These are phyloP conservation scores for Onthophagus sagittarius DNA, from an alignment of 2,888 invertebrate species.

Conservation along the genomic window DNA sequence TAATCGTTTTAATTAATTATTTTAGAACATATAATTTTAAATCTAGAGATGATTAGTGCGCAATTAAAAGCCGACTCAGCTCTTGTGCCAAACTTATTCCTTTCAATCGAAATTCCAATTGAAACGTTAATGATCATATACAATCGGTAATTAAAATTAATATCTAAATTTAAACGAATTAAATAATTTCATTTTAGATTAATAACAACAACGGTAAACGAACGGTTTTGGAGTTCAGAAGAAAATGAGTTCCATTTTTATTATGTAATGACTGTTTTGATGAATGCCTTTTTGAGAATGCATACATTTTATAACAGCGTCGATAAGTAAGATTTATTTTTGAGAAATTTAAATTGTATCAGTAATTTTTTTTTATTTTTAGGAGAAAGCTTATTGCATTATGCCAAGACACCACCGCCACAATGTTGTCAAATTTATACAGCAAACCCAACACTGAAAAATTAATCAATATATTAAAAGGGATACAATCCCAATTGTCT, in stretches of 20 bases:
- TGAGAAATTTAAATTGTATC: neutral
- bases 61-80: constrained; percentile 66
- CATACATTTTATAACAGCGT: constrained; percentile 56
- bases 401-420: constrained; percentile 71
- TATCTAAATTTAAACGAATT: neutral
- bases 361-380: constrained; percentile 35
- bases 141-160: constrained; percentile 59
- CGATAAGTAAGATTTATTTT: constrained; percentile 46
- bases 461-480: constrained; percentile 57
- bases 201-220: constrained; percentile 26
- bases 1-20: constrained; percentile 21
- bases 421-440: constrained; percentile 71
- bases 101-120: constrained; percentile 72
- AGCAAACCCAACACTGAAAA: constrained; percentile 66
- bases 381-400: constrained; percentile 66
- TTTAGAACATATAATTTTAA: constrained; percentile 60
- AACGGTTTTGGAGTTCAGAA: constrained; percentile 80
- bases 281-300: constrained; percentile 64
- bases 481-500: constrained; percentile 56
- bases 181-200: constrained; percentile 27
- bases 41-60: constrained; percentile 74
- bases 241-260: constrained; percentile 84
- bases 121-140: constrained; percentile 79
- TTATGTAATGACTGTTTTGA: constrained; percentile 68
- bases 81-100: constrained; percentile 69